phyloP scores from a whole-genome alignment of 2,888 invertebrate genomes.

The Allophyes oxyacanthae region DNA sequence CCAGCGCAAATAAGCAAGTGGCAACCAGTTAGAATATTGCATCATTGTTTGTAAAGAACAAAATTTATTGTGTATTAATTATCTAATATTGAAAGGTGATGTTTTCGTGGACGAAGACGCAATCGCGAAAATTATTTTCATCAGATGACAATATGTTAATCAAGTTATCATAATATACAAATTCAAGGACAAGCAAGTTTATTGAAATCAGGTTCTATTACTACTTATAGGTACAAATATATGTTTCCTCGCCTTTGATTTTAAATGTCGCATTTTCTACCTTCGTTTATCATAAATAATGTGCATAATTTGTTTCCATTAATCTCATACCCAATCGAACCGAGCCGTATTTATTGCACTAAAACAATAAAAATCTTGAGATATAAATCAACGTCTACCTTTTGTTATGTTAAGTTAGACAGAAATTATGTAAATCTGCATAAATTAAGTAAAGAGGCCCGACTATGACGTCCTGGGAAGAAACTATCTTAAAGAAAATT shows the following conservation, averaged over 20 bases:
- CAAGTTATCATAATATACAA: slow-evolving; percentile 4
- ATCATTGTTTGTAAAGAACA: slow-evolving; percentile 56
- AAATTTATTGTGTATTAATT: slow-evolving; percentile 24
- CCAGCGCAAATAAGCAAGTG: slow-evolving; percentile 5
- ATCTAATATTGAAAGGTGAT: slow-evolving; percentile 14
- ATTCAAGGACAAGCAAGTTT: slow-evolving; percentile 20
- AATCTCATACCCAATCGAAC: not conserved
- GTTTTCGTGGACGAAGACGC: slow-evolving; percentile 41
- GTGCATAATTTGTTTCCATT: not conserved
- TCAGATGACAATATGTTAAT: slow-evolving; percentile 48
- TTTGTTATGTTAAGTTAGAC: too few relatives aligned
- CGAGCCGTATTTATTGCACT: not conserved
- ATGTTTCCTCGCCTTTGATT: too few relatives aligned
- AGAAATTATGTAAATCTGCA: too few relatives aligned
- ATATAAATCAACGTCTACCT: too few relatives aligned
- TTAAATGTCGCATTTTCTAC: slow-evolving; percentile 1
- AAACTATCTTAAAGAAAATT: slow-evolving; percentile 14
- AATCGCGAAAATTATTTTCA: slow-evolving; percentile 66
- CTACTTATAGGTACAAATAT: too few relatives aligned
- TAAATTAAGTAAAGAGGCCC: too few relatives aligned
- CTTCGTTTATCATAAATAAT: not conserved
- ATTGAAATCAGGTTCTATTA: slow-evolving; percentile 2
- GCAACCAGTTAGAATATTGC: slow-evolving; percentile 59
- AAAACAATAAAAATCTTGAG: too few relatives aligned
- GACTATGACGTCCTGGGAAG: not conserved